Evolutionary conservation across 2,888 invertebrate species (phyloP).

Genomic region (Teinopalpus imperialis): DNA sequence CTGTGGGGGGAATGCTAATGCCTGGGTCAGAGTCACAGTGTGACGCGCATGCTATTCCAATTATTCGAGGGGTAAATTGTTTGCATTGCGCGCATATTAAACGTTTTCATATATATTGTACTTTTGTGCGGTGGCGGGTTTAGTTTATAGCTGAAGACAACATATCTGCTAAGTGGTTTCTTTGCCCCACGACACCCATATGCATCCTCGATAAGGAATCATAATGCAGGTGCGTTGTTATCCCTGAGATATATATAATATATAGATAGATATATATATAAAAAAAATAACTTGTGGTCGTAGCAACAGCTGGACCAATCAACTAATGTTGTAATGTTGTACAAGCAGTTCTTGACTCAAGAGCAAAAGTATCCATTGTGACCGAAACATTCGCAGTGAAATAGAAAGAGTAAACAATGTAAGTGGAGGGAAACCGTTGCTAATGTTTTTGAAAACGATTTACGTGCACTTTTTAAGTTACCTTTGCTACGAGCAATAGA

Average conservation of each 20-base stretch:
- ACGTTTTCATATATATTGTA: conserved; percentile 3
- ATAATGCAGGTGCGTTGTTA: too few species aligned
- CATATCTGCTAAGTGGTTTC: too few species aligned
- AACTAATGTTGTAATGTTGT: too few species aligned
- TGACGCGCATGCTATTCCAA: conserved; percentile 6
- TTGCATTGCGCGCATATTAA: conserved; percentile 17
- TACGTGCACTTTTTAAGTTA: background rate
- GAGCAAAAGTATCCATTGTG: background rate
- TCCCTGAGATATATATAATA: too few species aligned
- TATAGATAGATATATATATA: too few species aligned
- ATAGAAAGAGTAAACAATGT: conserved; percentile 5
- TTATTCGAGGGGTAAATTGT: conserved; percentile 17
- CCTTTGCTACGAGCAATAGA: background rate
- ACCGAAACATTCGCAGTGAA: background rate
- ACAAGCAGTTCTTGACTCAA: too few species aligned
- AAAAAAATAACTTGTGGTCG: too few species aligned
- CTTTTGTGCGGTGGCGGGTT: background rate
- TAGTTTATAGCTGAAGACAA: too few species aligned
- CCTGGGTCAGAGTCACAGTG: conserved; percentile 14
- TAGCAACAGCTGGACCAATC: too few species aligned
- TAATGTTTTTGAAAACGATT: background rate
- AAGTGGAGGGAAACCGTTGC: background rate
- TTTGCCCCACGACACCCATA: too few species aligned
- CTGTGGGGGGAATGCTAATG: conserved; percentile 34
- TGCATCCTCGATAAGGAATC: too few species aligned